Conservation (phyloP, 2,113 vertebrate genomes). For the Peucedramus taeniatus region DNA sequence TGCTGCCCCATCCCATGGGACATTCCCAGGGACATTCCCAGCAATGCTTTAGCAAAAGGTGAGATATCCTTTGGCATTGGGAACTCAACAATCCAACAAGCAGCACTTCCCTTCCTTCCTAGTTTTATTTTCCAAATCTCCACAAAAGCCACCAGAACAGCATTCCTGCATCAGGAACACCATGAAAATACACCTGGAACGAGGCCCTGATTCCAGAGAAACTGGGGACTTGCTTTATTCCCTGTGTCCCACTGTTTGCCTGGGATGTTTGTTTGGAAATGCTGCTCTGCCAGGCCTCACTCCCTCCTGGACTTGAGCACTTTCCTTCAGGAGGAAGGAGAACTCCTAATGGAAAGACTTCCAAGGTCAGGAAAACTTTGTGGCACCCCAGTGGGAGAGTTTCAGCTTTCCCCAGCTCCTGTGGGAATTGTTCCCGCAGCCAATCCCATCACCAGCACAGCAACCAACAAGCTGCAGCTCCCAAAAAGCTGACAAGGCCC, state of each 20-base stretch:
- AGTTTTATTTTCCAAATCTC: neutral
- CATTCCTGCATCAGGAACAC: neutral
- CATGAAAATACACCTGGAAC: neutral
- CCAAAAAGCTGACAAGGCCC: neutral
- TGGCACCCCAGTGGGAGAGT: neutral
- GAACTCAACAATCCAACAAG: neutral
- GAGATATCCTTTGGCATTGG: rapidly evolving
- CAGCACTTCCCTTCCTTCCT: neutral
- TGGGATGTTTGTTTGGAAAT: neutral
- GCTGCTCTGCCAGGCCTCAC: neutral
- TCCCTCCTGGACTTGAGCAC: neutral
- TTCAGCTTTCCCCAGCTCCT: neutral
- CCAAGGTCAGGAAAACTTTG: neutral
- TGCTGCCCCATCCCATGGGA: neutral
- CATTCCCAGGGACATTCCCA: neutral
- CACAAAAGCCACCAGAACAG: neutral
- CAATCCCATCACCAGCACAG: neutral
- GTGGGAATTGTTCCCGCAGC: neutral
- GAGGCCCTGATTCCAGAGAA: neutral
- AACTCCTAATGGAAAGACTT: neutral
- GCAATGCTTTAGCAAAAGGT: neutral
- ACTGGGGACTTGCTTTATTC: neutral
- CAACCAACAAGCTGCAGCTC: neutral
- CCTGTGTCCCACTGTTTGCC: rapidly evolving
- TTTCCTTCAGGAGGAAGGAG: neutral